Percentiles rank a stretch among this genome's conserved stretches.
phyloP scores from a whole-genome alignment of 2,888 invertebrate genomes.

The Pelosia muscerda region DNA sequence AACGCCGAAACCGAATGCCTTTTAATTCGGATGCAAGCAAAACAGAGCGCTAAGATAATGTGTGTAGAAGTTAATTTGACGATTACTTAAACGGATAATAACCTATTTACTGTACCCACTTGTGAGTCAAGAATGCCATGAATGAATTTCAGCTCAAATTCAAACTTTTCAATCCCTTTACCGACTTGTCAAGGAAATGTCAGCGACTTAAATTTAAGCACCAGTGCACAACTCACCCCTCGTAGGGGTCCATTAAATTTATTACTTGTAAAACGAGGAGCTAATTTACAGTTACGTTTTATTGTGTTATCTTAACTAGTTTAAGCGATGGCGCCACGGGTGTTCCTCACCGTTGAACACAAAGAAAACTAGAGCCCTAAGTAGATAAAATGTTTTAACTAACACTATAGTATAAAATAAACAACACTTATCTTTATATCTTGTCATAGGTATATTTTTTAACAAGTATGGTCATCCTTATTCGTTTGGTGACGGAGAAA shows the following conservation, averaged over 20 bases:
- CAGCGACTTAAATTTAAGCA: constrained; percentile 75
- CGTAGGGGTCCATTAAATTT: constrained; percentile 81
- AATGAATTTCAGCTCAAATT: background rate
- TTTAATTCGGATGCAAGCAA: too few species aligned
- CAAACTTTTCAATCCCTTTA: constrained; percentile 47
- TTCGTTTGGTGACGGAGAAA: too few species aligned
- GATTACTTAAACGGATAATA: too few species aligned
- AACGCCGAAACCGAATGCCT: too few species aligned
- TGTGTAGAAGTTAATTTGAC: too few species aligned
- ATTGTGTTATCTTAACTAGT: constrained; percentile 84
- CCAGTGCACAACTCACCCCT: constrained; percentile 65
- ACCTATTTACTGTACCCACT: too few species aligned
- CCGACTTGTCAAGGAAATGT: constrained; percentile 71
- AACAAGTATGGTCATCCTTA: background rate
- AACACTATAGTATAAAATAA: too few species aligned
- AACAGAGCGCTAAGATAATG: too few species aligned
- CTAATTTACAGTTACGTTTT: constrained; percentile 85
- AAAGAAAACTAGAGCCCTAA: constrained; percentile 25
- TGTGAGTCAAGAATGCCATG: background rate
- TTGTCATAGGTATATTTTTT: background rate
- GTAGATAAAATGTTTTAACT: background rate
- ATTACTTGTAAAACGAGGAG: constrained; percentile 86
- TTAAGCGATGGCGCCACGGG: constrained; percentile 75
- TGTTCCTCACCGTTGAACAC: constrained; percentile 50
- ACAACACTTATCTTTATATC: too few species aligned